Evolutionary conservation across 2,797 vertebrate genomes (phyloP), one percentile per base, ranked within the genome.

Genomic region (Sebastes kiyomatsui): DNA sequence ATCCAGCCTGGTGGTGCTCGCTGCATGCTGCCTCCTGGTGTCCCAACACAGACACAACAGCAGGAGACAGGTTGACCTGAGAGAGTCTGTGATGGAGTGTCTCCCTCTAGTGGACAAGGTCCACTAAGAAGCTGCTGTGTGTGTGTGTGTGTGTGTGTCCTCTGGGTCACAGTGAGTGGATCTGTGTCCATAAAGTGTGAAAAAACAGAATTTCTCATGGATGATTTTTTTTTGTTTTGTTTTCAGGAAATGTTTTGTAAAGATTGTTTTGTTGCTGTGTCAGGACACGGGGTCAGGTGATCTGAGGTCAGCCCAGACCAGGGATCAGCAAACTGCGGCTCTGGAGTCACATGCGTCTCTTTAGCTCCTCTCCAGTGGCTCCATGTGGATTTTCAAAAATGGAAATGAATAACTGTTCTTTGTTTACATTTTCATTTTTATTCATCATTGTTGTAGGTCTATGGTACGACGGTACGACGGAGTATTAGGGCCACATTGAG

Each of bases 91-190:
- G 85, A 85, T 89, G 83, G 65, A 73, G 79, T 81, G 85, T 91
- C 92, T 72, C 93, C 93, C 91, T 86, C 94, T 90, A 54, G 85
- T 89, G 94, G 92, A 67, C 79, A 7, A 52, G 27, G 2, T 30
- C 28, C 1, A 11, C 20, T 16, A 2, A 76, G 70, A 67, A 3
- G 25, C 30, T 1, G 0, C 33, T 49, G 13, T 42, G 62, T 16
- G 27, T n/a, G n/a, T n/a, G n/a, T n/a, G n/a, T n/a, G 38, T 18
- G 49, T 61, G 35, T 38, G 35, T 38, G 13, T 42, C 59, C 67
- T 46, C 20, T 13, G n/a, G 67, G 64, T 49, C 59, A 73, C 14
- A 23, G 10, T 22, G 23, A 3, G 4, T 62, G 13, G 14, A 66
- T 6, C 2, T 38, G 61, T 12, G 42, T 64, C n/a, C 12, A 38